A percentile compares a stretch with the other conserved stretches of the same genome.
phyloP scores from a whole-genome alignment of 2,888 invertebrate species.

The Iselma pallidipennis region DNA sequence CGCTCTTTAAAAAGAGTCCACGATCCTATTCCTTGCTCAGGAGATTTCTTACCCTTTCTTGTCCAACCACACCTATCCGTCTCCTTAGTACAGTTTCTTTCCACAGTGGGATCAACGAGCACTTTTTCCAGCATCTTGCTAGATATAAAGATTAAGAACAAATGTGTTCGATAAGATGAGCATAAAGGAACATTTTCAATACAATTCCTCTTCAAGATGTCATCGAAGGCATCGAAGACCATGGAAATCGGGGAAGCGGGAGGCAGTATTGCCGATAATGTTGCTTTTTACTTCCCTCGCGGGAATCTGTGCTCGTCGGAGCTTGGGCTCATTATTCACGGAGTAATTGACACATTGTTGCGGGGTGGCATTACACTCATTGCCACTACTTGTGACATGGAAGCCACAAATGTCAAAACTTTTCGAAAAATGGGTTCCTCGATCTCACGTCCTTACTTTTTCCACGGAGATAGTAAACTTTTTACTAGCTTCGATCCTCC shows the following conservation, averaged over 20 bases:
- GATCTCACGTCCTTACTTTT: neutral
- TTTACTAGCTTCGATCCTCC: constrained; percentile 4
- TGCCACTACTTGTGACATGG: neutral
- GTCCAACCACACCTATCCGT: neutral
- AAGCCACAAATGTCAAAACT: neutral
- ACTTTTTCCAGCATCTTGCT: neutral
- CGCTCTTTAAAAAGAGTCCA: neutral
- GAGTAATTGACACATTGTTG: neutral
- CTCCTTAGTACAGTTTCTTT: neutral
- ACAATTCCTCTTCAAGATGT: neutral
- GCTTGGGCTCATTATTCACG: neutral
- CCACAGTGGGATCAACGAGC: neutral
- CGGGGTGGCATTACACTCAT: neutral
- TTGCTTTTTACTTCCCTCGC: constrained; percentile 1
- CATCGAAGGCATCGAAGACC: neutral
- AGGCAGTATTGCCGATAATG: neutral
- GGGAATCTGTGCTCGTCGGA: neutral
- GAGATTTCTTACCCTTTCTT: neutral
- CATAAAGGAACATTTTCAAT: neutral
- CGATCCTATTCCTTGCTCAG: neutral
- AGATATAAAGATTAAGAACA: neutral
- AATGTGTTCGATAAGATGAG: constrained; percentile 3
- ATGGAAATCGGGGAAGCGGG: neutral
- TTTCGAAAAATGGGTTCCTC: neutral
- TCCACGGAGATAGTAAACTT: neutral